phyloP scores from a whole-genome alignment of 2,888 invertebrate species.

The Odontocolon sp. region DNA sequence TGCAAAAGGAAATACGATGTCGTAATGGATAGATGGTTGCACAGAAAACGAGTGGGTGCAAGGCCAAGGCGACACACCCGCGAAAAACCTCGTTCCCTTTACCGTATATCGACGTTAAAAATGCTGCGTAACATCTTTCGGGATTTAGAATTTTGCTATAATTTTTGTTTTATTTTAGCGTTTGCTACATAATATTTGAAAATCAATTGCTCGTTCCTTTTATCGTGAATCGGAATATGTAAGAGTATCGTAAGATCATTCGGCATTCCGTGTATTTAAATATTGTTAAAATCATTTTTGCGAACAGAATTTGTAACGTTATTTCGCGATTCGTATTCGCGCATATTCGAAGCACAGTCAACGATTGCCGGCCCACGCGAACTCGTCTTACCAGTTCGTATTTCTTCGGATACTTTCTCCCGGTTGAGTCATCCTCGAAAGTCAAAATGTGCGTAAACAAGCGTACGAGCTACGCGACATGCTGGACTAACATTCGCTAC shows the following conservation, averaged over 20 bases:
- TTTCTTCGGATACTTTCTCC: conserved; percentile 59
- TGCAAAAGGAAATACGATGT: conserved; percentile 52
- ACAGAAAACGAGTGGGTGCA: conserved; percentile 57
- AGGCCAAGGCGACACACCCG: conserved; percentile 57
- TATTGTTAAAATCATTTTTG: too few species aligned
- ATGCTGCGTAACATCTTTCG: too few species aligned
- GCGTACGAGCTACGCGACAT: background rate
- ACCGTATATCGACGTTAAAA: too few species aligned
- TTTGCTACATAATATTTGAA: too few species aligned
- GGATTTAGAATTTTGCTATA: too few species aligned
- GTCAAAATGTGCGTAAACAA: conserved; percentile 58
- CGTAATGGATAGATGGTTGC: conserved; percentile 30
- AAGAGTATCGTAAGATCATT: too few species aligned
- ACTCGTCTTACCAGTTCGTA: conserved; percentile 49
- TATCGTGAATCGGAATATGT: too few species aligned
- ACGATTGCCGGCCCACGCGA: conserved; percentile 16
- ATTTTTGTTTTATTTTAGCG: too few species aligned
- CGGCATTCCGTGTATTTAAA: too few species aligned
- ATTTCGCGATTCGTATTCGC: background rate
- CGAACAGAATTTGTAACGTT: background rate
- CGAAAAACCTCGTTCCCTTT: conserved; percentile 52
- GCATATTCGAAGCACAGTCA: background rate
- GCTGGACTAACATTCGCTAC: background rate
- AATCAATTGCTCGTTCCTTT: too few species aligned
- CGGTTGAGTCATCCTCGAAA: conserved; percentile 61